Conservation (phyloP, 2,113 vertebrate species). For the Strix aluco region DNA sequence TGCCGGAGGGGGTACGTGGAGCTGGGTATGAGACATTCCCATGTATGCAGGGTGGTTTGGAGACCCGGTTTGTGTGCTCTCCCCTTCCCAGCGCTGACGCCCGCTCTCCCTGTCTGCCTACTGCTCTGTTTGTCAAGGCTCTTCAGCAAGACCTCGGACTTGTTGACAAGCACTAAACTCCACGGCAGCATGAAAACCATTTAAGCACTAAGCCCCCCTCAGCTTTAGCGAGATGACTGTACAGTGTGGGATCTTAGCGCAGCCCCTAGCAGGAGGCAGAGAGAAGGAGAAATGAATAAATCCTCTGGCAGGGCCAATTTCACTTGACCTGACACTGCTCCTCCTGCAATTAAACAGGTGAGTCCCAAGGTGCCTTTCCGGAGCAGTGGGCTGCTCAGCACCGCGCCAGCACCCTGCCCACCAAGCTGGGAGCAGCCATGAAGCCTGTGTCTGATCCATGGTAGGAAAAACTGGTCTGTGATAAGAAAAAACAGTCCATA, state of each 20-base stretch:
- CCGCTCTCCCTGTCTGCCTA: not conserved
- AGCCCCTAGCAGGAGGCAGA: constrained; percentile 64
- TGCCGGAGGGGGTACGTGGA: rapidly evolving
- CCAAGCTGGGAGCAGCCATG: not conserved
- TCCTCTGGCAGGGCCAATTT: constrained; percentile 52
- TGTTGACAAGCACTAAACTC: constrained; percentile 75
- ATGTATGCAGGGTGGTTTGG: not conserved
- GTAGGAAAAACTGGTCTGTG: not conserved
- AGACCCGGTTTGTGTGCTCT: not conserved
- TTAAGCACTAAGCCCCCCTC: constrained; percentile 75
- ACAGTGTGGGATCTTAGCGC: constrained; percentile 20
- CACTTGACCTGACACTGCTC: not conserved
- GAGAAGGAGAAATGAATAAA: constrained; percentile 74
- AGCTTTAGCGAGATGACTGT: constrained; percentile 60
- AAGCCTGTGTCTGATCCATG: not conserved
- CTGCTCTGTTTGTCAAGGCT: constrained; percentile 68
- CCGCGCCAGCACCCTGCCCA: not conserved
- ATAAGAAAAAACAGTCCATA: not conserved
- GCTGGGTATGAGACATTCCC: rapidly evolving
- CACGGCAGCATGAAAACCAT: constrained; percentile 69
- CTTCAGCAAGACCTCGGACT: constrained; percentile 25
- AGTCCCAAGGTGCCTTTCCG: not conserved
- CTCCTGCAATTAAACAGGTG: constrained; percentile 34
- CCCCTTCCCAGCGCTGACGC: not conserved
- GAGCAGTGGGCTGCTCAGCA: not conserved